Conservation (phyloP, 1,140 invertebrate genomes). For the Dendroctonus valens region DNA sequence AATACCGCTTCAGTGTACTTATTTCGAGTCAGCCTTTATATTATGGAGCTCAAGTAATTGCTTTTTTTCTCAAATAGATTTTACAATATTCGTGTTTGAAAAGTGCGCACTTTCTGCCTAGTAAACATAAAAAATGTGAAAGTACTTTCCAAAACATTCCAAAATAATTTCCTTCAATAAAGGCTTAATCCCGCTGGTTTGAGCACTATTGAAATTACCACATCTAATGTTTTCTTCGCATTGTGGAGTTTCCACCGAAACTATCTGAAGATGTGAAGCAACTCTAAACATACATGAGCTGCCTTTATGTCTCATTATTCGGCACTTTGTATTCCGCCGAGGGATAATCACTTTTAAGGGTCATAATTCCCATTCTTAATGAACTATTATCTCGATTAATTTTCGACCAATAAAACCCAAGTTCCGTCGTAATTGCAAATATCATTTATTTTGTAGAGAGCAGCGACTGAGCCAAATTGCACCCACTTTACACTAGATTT, state of each 20-base stretch:
- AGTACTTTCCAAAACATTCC: too few relatives aligned
- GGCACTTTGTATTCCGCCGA: conserved; percentile 5
- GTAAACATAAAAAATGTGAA: too few relatives aligned
- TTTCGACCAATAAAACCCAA: conserved; percentile 30
- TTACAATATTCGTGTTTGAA: too few relatives aligned
- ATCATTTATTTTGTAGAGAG: conserved; percentile 22
- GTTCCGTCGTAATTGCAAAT: conserved; percentile 27
- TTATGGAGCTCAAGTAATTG: too few relatives aligned
- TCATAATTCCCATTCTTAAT: conserved; percentile 25
- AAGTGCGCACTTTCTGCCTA: too few relatives aligned
- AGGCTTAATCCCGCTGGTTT: too few relatives aligned
- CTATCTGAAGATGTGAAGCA: too few relatives aligned
- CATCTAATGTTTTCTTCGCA: too few relatives aligned
- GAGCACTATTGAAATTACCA: too few relatives aligned
- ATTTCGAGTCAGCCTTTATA: neutral
- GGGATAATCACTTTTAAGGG: conserved; percentile 17
- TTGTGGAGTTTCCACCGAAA: too few relatives aligned
- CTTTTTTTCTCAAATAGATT: too few relatives aligned
- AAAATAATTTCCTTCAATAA: too few relatives aligned
- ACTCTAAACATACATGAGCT: neutral
- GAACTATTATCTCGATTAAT: conserved; percentile 28
- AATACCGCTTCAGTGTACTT: neutral
- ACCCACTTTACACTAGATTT: conserved; percentile 27
- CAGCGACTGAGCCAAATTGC: conserved; percentile 23
- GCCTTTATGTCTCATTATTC: conserved; percentile 4